A percentile compares a stretch with the other conserved stretches of the same genome.
phyloP scores from a whole-genome alignment of 1,140 invertebrate species.

The Leptopilina clavipes region DNA sequence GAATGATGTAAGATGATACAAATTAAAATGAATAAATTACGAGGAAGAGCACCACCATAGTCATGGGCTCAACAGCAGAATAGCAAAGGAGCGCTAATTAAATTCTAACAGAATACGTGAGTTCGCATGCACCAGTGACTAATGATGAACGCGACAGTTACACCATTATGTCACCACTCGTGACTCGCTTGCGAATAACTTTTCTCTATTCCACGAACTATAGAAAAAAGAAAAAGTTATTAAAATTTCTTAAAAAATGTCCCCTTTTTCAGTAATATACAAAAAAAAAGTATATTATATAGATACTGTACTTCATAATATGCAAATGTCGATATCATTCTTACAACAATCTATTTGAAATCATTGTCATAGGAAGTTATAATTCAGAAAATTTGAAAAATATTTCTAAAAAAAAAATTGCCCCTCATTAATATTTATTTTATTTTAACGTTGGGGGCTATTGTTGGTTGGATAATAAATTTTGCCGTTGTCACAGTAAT shows the following conservation, averaged over 20 bases:
- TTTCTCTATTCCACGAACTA: background rate
- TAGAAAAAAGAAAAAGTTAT: background rate
- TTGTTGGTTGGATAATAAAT: constrained; percentile 16
- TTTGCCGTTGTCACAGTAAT: constrained; percentile 6
- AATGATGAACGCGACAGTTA: constrained; percentile 44
- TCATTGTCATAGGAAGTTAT: too few species aligned
- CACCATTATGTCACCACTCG: constrained; percentile 44
- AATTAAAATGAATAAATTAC: constrained; percentile 54
- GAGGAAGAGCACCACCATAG: constrained; percentile 42
- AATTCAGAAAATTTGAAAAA: too few species aligned
- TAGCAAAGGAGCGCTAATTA: constrained; percentile 51
- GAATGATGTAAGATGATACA: constrained; percentile 52
- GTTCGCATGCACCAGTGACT: constrained; percentile 42
- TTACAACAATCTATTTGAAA: background rate
- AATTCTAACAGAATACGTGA: constrained; percentile 50
- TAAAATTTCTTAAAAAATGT: too few species aligned
- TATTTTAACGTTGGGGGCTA: background rate
- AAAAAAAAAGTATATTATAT: too few species aligned
- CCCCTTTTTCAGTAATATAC: too few species aligned
- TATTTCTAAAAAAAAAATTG: too few species aligned
- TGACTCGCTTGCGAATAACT: constrained; percentile 39
- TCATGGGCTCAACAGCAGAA: constrained; percentile 42
- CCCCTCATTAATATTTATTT: background rate
- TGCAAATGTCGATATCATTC: too few species aligned
- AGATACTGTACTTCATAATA: too few species aligned